Percentiles rank a stretch among this genome's conserved stretches.
These are phyloP conservation scores for Atlantisia rogersi DNA, from an alignment of 2,113 vertebrate genomes.

Conservation along the genomic window DNA sequence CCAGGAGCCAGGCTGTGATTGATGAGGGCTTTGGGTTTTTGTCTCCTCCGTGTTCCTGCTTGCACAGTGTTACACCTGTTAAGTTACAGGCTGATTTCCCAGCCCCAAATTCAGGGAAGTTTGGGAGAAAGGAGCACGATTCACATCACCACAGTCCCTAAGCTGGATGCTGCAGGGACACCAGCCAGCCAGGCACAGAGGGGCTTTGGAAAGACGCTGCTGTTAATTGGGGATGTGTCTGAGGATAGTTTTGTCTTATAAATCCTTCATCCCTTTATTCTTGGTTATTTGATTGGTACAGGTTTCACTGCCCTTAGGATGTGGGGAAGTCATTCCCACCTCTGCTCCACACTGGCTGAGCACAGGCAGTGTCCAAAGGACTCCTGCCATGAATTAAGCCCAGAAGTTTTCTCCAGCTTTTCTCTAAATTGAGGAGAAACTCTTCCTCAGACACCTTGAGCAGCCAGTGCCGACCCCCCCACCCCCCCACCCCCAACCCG, in stretches of 20 bases:
- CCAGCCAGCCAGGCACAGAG: neutral
- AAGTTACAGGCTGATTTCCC: neutral
- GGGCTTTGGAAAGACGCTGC: neutral
- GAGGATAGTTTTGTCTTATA: neutral
- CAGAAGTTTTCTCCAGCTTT: neutral
- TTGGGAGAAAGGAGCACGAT: neutral
- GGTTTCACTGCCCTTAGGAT: neutral
- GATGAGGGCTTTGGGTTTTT: constrained; percentile 16
- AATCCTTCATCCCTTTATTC: neutral
- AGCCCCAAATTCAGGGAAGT: neutral
- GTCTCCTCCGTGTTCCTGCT: neutral
- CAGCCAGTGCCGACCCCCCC: fast-evolving
- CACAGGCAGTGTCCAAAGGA: neutral
- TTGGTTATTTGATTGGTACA: fast-evolving
- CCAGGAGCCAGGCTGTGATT: neutral
- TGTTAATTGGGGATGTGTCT: neutral
- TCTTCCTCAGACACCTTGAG: neutral
- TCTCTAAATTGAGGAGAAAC: neutral
- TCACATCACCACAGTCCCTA: fast-evolving
- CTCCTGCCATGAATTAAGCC: neutral
- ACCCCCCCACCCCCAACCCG: too few species aligned
- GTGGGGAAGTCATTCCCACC: neutral
- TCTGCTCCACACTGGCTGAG: neutral
- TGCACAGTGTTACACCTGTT: neutral
- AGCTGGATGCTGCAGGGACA: neutral